Conservation (phyloP, 2,113 vertebrate species). For the Callaeas wilsoni region DNA sequence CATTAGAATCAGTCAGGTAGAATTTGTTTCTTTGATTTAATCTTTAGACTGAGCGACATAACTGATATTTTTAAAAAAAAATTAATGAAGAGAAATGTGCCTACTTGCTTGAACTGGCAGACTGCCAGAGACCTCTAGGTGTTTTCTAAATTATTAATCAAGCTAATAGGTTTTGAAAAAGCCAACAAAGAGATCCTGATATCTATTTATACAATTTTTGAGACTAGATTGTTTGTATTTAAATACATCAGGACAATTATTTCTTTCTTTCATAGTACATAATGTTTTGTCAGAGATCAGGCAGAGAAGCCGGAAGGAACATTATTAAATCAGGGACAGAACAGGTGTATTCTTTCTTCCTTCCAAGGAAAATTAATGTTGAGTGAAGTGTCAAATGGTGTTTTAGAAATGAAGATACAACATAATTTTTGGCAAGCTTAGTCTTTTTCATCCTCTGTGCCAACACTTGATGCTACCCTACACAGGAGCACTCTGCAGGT, state of each 20-base stretch:
- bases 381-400: neutral
- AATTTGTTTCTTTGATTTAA: neutral
- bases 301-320: slow-evolving; percentile 15
- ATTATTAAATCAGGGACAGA: neutral
- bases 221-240: neutral
- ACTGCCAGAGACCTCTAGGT: neutral
- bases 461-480: neutral
- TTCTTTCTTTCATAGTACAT: neutral
- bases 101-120: neutral
- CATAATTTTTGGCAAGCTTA: neutral
- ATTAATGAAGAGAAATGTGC: neutral
- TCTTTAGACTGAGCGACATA: neutral
- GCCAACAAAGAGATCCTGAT: neutral
- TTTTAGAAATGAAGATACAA: neutral
- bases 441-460: neutral
- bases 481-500: neutral
- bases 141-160: neutral
- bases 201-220: neutral
- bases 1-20: neutral
- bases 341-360: neutral
- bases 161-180: neutral
- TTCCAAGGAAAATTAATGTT: neutral
- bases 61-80: neutral
- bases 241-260: neutral
- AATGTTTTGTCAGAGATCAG: neutral